phyloP scores from a whole-genome alignment of 2,113 vertebrate genomes.

The Xyliphius kryptos region DNA sequence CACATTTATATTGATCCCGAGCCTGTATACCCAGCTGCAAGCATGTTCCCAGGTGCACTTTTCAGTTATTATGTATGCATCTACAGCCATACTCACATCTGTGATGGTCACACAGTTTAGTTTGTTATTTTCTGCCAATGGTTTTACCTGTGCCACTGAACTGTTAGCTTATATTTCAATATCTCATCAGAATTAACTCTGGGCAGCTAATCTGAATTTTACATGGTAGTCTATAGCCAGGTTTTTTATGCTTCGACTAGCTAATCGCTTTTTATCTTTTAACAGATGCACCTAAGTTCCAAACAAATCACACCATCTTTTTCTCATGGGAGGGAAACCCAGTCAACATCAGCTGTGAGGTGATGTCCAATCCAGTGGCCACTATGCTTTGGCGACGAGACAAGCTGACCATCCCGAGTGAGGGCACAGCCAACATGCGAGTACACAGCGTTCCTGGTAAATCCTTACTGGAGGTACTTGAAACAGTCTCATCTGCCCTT shows the following conservation, averaged over 20 bases:
- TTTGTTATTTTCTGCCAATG: constrained; percentile 6
- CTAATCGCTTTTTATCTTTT: constrained; percentile 19
- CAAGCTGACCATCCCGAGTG: constrained; percentile 78
- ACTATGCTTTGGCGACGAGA: constrained; percentile 88
- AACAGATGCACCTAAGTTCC: constrained; percentile 90
- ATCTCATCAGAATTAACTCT: constrained; percentile 21
- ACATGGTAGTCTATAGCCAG: background rate
- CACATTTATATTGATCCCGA: constrained; percentile 15
- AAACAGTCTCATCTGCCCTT: too few species aligned
- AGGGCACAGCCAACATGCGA: constrained; percentile 76
- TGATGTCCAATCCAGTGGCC: constrained; percentile 84
- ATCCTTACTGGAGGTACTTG: constrained; percentile 85
- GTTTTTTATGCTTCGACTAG: constrained; percentile 4
- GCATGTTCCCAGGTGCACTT: constrained; percentile 15
- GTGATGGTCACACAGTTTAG: constrained; percentile 10
- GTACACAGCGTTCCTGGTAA: constrained; percentile 74
- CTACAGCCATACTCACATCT: constrained; percentile 9
- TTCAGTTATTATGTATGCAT: constrained; percentile 3
- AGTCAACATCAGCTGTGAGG: constrained; percentile 94
- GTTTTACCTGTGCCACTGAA: background rate
- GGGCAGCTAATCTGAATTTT: constrained; percentile 15
- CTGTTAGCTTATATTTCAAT: constrained; percentile 12
- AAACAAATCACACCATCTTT: constrained; percentile 87
- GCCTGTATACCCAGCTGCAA: constrained; percentile 18
- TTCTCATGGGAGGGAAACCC: constrained; percentile 98